Conservation (phyloP, 2,888 invertebrate species). For the Endomychus coccineus region DNA sequence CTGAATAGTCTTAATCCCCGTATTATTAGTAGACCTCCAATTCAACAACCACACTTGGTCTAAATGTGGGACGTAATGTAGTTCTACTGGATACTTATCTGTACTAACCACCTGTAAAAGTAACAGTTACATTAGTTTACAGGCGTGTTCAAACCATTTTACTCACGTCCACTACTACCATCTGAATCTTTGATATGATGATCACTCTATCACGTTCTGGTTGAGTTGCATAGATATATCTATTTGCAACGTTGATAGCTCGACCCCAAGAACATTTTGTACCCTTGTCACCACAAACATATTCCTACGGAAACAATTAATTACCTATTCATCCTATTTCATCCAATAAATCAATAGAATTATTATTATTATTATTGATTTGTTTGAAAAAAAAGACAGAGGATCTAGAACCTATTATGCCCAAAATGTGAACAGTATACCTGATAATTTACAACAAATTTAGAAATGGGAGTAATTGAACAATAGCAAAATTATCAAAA, state of each 20-base stretch:
- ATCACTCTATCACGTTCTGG: slow-evolving; percentile 62
- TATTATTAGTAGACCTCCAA: slow-evolving; percentile 54
- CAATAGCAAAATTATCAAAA: no score
- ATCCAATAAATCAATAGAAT: no score
- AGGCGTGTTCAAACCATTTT: slow-evolving; percentile 4
- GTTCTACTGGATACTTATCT: slow-evolving; percentile 62
- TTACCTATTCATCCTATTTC: no score
- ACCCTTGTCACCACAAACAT: slow-evolving; percentile 63
- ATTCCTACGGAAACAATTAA: slow-evolving; percentile 45
- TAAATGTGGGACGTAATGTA: slow-evolving; percentile 61
- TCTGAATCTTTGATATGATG: slow-evolving; percentile 63
- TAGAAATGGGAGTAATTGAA: no score
- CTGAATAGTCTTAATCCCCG: slow-evolving; percentile 59
- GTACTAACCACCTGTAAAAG: slow-evolving; percentile 54
- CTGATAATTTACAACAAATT: no score
- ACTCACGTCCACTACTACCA: slow-evolving; percentile 60
- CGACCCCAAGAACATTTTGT: slow-evolving; percentile 64
- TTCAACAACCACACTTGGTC: slow-evolving; percentile 71
- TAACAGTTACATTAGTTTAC: neutral
- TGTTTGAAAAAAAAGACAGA: no score
- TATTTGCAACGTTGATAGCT: slow-evolving; percentile 62
- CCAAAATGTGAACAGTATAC: no score
- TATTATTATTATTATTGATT: no score
- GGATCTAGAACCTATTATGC: no score
- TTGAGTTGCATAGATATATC: slow-evolving; percentile 66